phyloP scores from a whole-genome alignment of 2,797 vertebrate species.

The Tiaroga cobitis region DNA sequence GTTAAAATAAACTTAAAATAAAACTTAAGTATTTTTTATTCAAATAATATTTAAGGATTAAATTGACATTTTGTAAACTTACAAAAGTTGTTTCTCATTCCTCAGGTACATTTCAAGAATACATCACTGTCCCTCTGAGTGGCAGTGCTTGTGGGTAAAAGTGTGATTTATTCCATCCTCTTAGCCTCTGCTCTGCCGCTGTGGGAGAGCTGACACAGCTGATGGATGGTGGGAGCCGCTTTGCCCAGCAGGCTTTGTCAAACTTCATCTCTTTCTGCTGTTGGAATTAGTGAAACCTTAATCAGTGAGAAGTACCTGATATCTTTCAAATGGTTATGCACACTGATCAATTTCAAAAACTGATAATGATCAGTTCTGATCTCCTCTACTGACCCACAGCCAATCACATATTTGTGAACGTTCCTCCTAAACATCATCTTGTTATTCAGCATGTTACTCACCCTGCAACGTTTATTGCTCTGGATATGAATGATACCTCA shows the following conservation, averaged over 20 bases:
- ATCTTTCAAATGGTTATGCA: background rate
- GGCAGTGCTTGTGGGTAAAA: conserved; percentile 69
- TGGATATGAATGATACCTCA: background rate
- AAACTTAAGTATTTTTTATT: background rate
- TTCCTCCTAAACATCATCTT: background rate
- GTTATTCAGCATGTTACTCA: background rate
- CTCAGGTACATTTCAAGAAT: conserved; percentile 61
- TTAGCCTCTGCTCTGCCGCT: conserved; percentile 63
- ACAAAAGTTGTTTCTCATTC: background rate
- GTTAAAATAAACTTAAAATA: too few relatives aligned
- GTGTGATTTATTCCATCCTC: conserved; percentile 75
- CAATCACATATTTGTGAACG: background rate
- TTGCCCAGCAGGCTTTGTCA: conserved; percentile 71
- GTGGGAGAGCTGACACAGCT: conserved; percentile 72
- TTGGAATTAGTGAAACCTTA: conserved; percentile 57
- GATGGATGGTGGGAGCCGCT: conserved; percentile 77
- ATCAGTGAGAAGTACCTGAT: conserved; percentile 10
- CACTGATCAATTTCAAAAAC: too few relatives aligned
- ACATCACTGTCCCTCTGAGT: conserved; percentile 67
- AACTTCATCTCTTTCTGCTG: conserved; percentile 56
- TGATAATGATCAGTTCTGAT: background rate
- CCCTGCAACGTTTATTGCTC: background rate
- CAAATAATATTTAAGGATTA: background rate
- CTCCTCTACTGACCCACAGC: background rate
- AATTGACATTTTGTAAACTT: background rate